Percentiles rank a stretch among this genome's conserved stretches.
Evolutionary conservation across 1,140 invertebrate genomes (phyloP).

Genomic region (Neotoxoptera formosana): DNA sequence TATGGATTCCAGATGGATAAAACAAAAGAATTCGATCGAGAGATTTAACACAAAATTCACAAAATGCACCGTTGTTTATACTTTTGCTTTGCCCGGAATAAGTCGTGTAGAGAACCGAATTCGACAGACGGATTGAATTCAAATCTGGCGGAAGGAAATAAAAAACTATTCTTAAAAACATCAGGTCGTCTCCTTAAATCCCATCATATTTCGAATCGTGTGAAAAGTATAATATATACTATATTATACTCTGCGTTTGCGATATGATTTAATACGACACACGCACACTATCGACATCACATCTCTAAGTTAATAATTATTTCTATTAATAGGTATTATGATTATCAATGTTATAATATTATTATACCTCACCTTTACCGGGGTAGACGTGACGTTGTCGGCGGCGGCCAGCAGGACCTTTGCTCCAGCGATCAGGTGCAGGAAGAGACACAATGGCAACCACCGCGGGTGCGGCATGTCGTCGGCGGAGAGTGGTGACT

Average conservation of each 20-base stretch:
- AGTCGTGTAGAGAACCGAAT: neutral
- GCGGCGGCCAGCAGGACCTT: neutral
- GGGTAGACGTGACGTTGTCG: neutral
- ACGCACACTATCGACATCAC: neutral
- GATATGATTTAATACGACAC: neutral
- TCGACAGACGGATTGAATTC: neutral
- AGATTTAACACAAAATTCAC: neutral
- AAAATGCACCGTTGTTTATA: neutral
- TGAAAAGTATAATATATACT: neutral
- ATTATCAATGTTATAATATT: neutral
- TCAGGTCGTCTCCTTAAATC: neutral
- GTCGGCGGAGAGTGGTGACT: neutral
- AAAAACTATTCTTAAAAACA: no score
- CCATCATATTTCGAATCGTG: neutral
- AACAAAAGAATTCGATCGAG: neutral
- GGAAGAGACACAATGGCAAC: neutral
- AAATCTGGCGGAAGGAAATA: no score
- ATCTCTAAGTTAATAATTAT: neutral
- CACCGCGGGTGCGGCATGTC: neutral
- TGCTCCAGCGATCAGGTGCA: neutral
- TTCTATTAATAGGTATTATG: neutral
- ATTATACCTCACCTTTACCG: neutral
- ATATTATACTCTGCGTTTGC: no score
- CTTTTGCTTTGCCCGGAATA: neutral
- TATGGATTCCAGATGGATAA: no score